Evolutionary conservation across 2,888 invertebrate genomes (phyloP).

Genomic region (Caenorhabditis afra): DNA sequence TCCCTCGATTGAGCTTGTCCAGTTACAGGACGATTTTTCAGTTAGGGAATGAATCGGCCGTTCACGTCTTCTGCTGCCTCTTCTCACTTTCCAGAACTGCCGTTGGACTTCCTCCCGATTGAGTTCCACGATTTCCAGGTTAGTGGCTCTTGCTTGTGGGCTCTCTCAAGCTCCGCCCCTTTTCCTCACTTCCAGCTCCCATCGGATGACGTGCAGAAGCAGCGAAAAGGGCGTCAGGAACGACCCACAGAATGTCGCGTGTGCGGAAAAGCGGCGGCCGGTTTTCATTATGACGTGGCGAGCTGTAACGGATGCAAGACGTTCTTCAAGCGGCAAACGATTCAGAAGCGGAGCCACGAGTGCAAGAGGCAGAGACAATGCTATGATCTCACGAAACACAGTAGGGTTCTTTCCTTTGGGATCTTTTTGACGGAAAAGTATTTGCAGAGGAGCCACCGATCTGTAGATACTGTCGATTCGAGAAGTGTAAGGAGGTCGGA

Average conservation of each 20-base stretch:
- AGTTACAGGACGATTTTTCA: too few relatives aligned
- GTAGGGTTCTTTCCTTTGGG: slow-evolving; percentile 1
- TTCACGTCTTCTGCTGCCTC: too few relatives aligned
- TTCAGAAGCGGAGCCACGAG: slow-evolving; percentile 23
- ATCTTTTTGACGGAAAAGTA: not conserved
- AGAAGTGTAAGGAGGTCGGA: slow-evolving; percentile 53
- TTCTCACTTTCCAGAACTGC: too few relatives aligned
- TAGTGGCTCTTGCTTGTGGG: too few relatives aligned
- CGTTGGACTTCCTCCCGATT: too few relatives aligned
- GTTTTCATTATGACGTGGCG: slow-evolving; percentile 69
- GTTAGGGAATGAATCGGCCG: too few relatives aligned
- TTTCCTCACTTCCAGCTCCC: too few relatives aligned
- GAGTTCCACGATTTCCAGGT: too few relatives aligned
- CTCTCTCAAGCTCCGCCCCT: too few relatives aligned
- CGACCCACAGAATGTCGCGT: slow-evolving; percentile 52
- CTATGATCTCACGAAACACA: slow-evolving; percentile 43
- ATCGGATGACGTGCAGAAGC: too few relatives aligned
- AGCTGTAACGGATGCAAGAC: slow-evolving; percentile 66
- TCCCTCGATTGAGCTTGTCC: too few relatives aligned
- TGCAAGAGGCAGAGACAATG: slow-evolving; percentile 47
- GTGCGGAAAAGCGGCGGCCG: slow-evolving; percentile 64
- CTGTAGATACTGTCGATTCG: slow-evolving; percentile 53
- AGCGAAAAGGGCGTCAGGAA: too few relatives aligned
- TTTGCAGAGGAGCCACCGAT: slow-evolving; percentile 47
- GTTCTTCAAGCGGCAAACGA: slow-evolving; percentile 44